Percentiles rank a stretch among this genome's conserved stretches.
Evolutionary conservation across 1,140 invertebrate species (phyloP).

Genomic region (Grapholita molesta): DNA sequence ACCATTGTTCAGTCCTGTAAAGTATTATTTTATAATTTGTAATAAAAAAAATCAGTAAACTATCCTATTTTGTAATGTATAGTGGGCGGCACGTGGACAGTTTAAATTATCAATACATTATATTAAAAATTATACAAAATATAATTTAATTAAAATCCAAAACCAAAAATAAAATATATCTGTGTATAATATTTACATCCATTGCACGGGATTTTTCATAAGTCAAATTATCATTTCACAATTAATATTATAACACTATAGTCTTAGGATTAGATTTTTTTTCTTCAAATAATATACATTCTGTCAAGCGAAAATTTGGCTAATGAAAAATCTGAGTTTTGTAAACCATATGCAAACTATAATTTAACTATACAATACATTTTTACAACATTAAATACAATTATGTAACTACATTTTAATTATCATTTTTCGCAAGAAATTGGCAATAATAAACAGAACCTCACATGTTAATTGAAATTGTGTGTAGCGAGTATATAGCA

Average conservation of each 20-base stretch:
- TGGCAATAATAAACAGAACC: neutral
- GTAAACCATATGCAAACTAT: neutral
- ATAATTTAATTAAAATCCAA: neutral
- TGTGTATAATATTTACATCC: neutral
- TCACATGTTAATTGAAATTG: too few species aligned
- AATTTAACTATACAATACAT: neutral
- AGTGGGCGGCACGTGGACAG: too few species aligned
- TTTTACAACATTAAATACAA: neutral
- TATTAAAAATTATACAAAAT: neutral
- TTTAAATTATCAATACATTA: neutral
- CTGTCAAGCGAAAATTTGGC: too few species aligned
- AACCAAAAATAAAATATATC: neutral
- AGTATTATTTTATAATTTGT: too few species aligned
- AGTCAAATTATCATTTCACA: neutral
- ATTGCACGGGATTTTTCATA: neutral
- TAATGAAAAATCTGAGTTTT: too few species aligned
- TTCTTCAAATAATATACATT: too few species aligned
- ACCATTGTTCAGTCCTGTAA: too few species aligned
- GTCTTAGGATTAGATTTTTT: too few species aligned
- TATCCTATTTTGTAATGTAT: too few species aligned
- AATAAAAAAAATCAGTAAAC: too few species aligned
- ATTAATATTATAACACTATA: too few species aligned
- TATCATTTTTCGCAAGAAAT: neutral
- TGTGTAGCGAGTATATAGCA: too few species aligned
- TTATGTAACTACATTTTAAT: neutral